Percentiles rank a stretch among this genome's conserved stretches.
Evolutionary conservation across 2,888 invertebrate genomes (phyloP).

Genomic region (Cosmia trapezina): DNA sequence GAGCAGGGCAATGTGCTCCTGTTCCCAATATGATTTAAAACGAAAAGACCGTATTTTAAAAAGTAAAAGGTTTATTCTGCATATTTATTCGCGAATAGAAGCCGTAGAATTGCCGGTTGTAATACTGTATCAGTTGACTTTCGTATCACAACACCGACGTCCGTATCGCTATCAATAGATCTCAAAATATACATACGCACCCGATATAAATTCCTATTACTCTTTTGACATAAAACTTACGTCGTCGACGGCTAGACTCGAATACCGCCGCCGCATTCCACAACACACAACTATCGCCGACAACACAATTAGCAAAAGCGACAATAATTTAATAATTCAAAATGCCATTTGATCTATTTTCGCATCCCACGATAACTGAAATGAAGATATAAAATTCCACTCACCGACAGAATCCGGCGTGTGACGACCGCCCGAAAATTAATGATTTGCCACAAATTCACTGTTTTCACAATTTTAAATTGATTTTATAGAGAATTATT

Average conservation of each 20-base stretch:
- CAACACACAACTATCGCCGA: slow-evolving; percentile 51
- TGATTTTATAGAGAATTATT: slow-evolving; percentile 62
- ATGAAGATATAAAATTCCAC: slow-evolving; percentile 60
- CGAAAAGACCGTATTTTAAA: too few relatives aligned
- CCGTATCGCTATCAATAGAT: slow-evolving; percentile 59
- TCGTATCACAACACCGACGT: slow-evolving; percentile 61
- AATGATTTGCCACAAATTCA: slow-evolving; percentile 63
- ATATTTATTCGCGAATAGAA: slow-evolving; percentile 27
- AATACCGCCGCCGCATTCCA: slow-evolving; percentile 50
- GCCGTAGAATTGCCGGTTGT: slow-evolving; percentile 44
- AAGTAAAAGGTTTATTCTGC: not conserved
- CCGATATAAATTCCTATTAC: slow-evolving; percentile 50
- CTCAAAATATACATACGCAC: slow-evolving; percentile 55
- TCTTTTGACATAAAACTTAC: slow-evolving; percentile 52
- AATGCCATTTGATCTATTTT: slow-evolving; percentile 79
- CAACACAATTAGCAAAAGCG: slow-evolving; percentile 67
- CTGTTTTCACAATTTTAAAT: slow-evolving; percentile 68
- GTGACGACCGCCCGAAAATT: slow-evolving; percentile 21
- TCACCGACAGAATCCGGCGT: slow-evolving; percentile 63
- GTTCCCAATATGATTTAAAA: not conserved
- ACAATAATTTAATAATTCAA: slow-evolving; percentile 72
- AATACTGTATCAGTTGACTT: slow-evolving; percentile 47
- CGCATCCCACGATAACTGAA: slow-evolving; percentile 66
- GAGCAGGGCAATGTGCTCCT: not conserved
- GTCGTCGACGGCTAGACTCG: slow-evolving; percentile 37